Percentiles rank a stretch among this genome's conserved stretches.
Evolutionary conservation across 2,113 vertebrate species (phyloP).

Genomic region (Stigmatopora nigra): DNA sequence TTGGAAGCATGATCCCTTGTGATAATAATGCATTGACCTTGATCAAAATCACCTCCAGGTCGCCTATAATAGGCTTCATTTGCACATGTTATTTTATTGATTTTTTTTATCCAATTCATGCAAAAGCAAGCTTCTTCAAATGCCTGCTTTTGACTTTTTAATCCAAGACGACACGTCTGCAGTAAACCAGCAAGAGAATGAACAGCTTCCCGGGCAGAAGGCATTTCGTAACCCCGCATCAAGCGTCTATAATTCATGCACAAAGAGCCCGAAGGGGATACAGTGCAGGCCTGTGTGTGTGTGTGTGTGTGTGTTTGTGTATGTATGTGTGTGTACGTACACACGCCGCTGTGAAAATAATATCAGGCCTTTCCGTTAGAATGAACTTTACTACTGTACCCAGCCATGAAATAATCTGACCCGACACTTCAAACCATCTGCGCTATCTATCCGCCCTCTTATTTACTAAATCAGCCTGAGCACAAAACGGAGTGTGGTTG

Average conservation of each 20-base stretch:
- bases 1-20: slow-evolving; percentile 50
- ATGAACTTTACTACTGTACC: slow-evolving; percentile 88
- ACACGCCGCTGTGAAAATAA: slow-evolving; percentile 84
- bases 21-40: slow-evolving; percentile 26
- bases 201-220: slow-evolving; percentile 75
- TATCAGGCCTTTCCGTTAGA: slow-evolving; percentile 96
- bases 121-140: not conserved
- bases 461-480: slow-evolving; percentile 84
- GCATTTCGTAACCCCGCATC: slow-evolving; percentile 75
- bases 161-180: slow-evolving; percentile 9
- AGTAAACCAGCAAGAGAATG: slow-evolving; percentile 69
- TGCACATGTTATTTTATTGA: slow-evolving; percentile 4
- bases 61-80: slow-evolving; percentile 1
- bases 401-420: slow-evolving; percentile 96
- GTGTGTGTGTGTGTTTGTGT: not conserved
- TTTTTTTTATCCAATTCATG: not conserved
- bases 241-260: slow-evolving; percentile 83
- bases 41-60: slow-evolving; percentile 3
- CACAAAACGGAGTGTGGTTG: slow-evolving; percentile 85
- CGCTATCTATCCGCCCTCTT: slow-evolving; percentile 98
- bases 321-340: slow-evolving; percentile 39
- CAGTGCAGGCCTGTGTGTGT: slow-evolving; percentile 65
- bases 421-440: slow-evolving; percentile 98
- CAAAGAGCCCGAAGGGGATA: slow-evolving; percentile 76
- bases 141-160: slow-evolving; percentile 8